Evolutionary conservation across 2,113 vertebrate genomes (phyloP), one percentile per base, ranked within the genome.

Genomic region (Corvus cornix): DNA sequence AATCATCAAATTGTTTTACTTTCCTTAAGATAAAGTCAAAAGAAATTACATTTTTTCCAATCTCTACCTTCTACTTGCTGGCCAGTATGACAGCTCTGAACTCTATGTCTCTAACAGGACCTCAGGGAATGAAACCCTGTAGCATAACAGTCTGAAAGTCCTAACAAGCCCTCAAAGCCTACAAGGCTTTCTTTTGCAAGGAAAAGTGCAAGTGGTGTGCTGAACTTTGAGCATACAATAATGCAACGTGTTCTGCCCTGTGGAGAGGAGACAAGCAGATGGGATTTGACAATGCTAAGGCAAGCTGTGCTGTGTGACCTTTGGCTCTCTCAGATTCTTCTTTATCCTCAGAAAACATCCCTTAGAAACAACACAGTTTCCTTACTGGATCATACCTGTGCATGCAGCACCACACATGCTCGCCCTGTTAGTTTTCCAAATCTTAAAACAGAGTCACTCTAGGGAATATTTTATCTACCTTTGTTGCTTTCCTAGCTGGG

Each of bases 11-110:
- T 76, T 89, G 87, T 88, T 95, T 95, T 95, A 97, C 93, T 95
- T 97, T 97, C 95, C 97, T 94, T 87, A 95, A 97, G 96, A 97
- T 92, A 90, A 94, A 97, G 96, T 98, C 97, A 97, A 90, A 97
- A 97, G 95, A 96, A 96, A 98, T 97, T 96, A 97, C 59, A 68
- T 95, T 97, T 96, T 91, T 96, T 94, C 93, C n/a, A 60, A 95
- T 95, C 95, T 95, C 80, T 97, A 96, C 96, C 94, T 97, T 97
- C 66, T 66, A 95, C 52, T 96, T 89, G 91, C 80, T 90, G 96
- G 95, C 92, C 85, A 89, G 67, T 39, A 78, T 97, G 97, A 98
- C 97, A 97, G 97, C 95, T 97, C 93, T 87, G 94, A 96, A 97
- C 88, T 87, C 95, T 90, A 63, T 41, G 76, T 96, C 90, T 97